A percentile compares a stretch with the other conserved stretches of the same genome.
Conservation (phyloP, 1,140 invertebrate species). For the Gonioctena quinquepunctata region DNA sequence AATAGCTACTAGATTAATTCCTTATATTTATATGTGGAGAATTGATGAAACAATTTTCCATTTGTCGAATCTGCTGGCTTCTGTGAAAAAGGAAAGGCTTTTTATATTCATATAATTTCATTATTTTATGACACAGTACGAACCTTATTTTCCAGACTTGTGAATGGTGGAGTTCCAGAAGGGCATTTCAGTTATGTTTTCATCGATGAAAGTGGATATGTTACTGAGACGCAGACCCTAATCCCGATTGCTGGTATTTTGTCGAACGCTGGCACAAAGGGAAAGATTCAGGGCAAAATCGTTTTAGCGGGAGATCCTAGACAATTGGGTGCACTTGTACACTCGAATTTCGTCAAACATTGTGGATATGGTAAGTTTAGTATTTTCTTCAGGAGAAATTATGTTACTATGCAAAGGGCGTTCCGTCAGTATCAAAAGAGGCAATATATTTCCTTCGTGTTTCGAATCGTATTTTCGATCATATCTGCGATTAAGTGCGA, state of each 20-base stretch:
- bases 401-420: too few species aligned
- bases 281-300: slow-evolving; percentile 66
- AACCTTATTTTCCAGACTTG: slow-evolving; percentile 32
- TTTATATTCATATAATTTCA: too few species aligned
- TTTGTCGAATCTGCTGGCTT: too few species aligned
- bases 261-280: slow-evolving; percentile 41
- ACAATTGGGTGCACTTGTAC: slow-evolving; percentile 85
- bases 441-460: too few species aligned
- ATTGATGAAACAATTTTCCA: too few species aligned
- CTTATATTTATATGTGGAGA: too few species aligned
- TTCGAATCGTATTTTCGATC: too few species aligned
- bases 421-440: too few species aligned
- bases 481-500: too few species aligned
- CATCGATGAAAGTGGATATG: slow-evolving; percentile 90
- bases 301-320: slow-evolving; percentile 89
- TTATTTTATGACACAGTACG: background rate
- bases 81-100: too few species aligned
- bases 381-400: background rate
- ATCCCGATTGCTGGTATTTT: slow-evolving; percentile 66
- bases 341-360: slow-evolving; percentile 65
- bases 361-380: slow-evolving; percentile 66
- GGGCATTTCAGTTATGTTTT: slow-evolving; percentile 87
- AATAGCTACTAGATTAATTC: too few species aligned
- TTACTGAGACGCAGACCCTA: slow-evolving; percentile 86
- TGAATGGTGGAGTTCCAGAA: slow-evolving; percentile 61